phyloP scores from a whole-genome alignment of 1,140 invertebrate species.

The Tribolium castaneum region DNA sequence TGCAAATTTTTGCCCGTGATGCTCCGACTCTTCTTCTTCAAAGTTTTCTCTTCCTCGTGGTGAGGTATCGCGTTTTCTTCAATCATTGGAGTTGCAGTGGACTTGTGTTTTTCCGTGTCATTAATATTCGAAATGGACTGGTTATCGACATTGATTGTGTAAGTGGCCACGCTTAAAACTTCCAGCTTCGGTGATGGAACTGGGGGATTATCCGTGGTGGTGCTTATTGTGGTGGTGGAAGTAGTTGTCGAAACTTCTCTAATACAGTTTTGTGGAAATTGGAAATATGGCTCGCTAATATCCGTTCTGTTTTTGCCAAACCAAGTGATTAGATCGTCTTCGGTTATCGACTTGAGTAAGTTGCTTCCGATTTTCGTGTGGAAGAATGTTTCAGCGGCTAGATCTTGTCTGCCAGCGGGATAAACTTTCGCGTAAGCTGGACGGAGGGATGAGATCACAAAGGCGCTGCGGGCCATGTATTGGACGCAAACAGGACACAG shows the following conservation, averaged over 20 bases:
- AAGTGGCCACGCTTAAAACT: slow-evolving; percentile 52
- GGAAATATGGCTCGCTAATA: not conserved
- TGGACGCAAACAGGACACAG: slow-evolving; percentile 71
- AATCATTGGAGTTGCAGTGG: not conserved
- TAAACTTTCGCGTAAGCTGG: slow-evolving; percentile 73
- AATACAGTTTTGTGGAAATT: not conserved
- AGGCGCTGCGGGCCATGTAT: slow-evolving; percentile 68
- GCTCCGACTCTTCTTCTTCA: not conserved
- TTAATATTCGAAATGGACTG: slow-evolving; percentile 51
- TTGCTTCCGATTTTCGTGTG: slow-evolving; percentile 69
- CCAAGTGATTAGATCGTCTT: slow-evolving; percentile 74
- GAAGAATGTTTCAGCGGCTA: slow-evolving; percentile 73
- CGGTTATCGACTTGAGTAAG: slow-evolving; percentile 69
- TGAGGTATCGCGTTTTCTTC: slow-evolving; percentile 19
- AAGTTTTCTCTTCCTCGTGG: not conserved
- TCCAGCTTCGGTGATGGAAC: slow-evolving; percentile 46
- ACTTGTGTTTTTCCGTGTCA: slow-evolving; percentile 19
- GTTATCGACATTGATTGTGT: slow-evolving; percentile 56
- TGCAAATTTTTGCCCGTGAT: not conserved
- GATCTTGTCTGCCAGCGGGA: slow-evolving; percentile 69
- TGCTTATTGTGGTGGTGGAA: not conserved
- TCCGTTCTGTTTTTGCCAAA: slow-evolving; percentile 68
- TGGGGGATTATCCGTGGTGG: slow-evolving; percentile 7
- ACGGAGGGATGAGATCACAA: slow-evolving; percentile 69
- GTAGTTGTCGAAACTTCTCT: slow-evolving; percentile 35